A percentile compares a stretch with the other conserved stretches of the same genome.
Conservation (phyloP, 2,888 invertebrate species). For the Megaustenia siamemsis region DNA sequence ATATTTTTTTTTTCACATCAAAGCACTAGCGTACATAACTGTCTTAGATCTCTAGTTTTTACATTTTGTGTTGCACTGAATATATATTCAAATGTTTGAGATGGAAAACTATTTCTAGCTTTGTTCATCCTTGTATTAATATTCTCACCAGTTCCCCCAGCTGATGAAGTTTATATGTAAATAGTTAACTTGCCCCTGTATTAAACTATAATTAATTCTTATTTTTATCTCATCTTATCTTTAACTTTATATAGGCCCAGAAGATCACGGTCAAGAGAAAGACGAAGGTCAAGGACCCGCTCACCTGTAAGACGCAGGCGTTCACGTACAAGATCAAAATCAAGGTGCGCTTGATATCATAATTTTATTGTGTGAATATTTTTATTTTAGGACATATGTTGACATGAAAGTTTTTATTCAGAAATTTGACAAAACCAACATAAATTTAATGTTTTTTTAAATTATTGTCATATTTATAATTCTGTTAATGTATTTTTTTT, state of each 20-base stretch:
- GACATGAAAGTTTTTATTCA: neutral
- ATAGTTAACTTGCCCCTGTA: too few species aligned
- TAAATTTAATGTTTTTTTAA: neutral
- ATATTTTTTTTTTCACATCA: too few species aligned
- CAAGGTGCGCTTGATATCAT: neutral
- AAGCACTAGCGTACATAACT: too few species aligned
- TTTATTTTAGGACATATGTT: neutral
- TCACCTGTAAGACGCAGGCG: constrained; percentile 77
- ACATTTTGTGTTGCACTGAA: too few species aligned
- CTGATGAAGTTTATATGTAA: too few species aligned
- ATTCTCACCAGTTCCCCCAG: too few species aligned
- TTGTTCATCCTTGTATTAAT: too few species aligned
- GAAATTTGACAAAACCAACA: too few species aligned
- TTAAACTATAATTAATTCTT: neutral
- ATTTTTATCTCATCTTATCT: too few species aligned
- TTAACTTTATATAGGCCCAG: constrained; percentile 14
- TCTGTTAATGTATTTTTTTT: neutral
- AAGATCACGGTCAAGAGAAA: constrained; percentile 56
- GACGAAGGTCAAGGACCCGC: constrained; percentile 66
- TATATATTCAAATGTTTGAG: too few species aligned
- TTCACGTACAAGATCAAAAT: constrained; percentile 60
- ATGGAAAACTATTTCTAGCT: too few species aligned
- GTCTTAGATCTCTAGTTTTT: too few species aligned
- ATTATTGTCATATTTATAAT: neutral
- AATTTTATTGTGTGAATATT: neutral